Evolutionary conservation across 2,113 vertebrate species (phyloP), one percentile per base, ranked within the genome.

Genomic region (Eolophus roseicapilla): DNA sequence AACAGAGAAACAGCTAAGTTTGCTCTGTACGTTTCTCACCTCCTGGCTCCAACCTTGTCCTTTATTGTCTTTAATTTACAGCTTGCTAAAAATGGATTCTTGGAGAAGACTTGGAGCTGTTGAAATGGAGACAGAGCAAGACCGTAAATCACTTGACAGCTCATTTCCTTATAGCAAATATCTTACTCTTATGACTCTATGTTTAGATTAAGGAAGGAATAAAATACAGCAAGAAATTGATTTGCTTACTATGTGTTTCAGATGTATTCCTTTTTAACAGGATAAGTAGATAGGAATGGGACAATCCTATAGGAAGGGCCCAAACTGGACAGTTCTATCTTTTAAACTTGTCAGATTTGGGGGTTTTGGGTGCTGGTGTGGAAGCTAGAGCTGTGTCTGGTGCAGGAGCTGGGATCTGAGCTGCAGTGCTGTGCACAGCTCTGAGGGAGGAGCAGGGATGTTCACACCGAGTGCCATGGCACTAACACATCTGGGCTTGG

Each of bases 101-200:
- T 78, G 80, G 69, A 93, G 74, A 87, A 79, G 74, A 75, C 57
- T 81, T 47, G 39, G 89, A 91, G 62, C 91, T 89, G 83, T 67
- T 92, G 92, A 78, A 83, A 79, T 0, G 1, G 84, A 84, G 90
- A 77, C 93, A 83, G 86, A 93, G 91, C 47, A 47, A 68, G 84
- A 35, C 73, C 0, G 17, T 96, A 95, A 95, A 94, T 97, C 93
- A 93, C 70, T 93, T 89, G 94, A 92, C 95, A 95, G 93, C 81
- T 95, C 89, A 95, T 96, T 95, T 92, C 93, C 95, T 88, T 91
- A 57, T 29, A 85, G 83, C 70, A 95, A 82, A 82, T 93, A 64
- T 63, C 69, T 63, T 75, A 27, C 77, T 76, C 64, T 80, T 70
- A 35, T 4, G 25, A 37, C 59, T 21, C 59, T 21, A 13, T 55